These are phyloP conservation scores for Geococcyx californianus DNA, from an alignment of 2,113 vertebrate genomes.

Conservation along the genomic window DNA sequence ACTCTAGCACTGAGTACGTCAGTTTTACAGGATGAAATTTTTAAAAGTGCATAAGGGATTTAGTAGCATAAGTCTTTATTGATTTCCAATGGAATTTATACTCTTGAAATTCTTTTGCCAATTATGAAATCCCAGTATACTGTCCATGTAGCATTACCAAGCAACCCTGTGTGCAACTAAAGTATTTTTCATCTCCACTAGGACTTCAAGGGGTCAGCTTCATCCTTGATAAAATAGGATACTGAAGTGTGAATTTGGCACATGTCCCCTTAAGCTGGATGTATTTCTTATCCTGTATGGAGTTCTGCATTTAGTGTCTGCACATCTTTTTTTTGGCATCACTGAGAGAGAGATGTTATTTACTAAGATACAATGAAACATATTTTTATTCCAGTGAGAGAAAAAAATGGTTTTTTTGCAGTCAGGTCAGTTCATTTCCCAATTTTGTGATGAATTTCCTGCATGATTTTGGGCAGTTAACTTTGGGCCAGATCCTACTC, in stretches of 20 bases:
- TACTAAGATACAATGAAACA: neutral
- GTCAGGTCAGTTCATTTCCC: neutral
- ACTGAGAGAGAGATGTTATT: neutral
- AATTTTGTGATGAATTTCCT: neutral
- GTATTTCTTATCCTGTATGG: neutral
- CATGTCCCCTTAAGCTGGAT: neutral
- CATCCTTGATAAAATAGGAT: neutral
- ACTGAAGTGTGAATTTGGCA: neutral
- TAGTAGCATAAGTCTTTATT: neutral
- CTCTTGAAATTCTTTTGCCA: neutral
- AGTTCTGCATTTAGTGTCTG: neutral
- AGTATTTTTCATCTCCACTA: neutral
- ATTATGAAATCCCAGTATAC: neutral
- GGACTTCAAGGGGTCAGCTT: conserved; percentile 1
- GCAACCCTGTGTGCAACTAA: neutral
- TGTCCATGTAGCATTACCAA: neutral
- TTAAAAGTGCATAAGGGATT: conserved; percentile 6
- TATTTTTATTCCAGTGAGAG: neutral
- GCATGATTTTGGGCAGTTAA: neutral
- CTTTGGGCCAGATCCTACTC: neutral
- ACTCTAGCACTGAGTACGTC: neutral
- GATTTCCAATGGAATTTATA: conserved; percentile 7
- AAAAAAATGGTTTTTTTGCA: neutral
- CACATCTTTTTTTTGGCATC: neutral
- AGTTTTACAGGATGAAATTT: neutral